Percentiles rank a stretch among this genome's conserved stretches.
Conservation (phyloP, 2,113 vertebrate genomes). For the Laticauda colubrina region DNA sequence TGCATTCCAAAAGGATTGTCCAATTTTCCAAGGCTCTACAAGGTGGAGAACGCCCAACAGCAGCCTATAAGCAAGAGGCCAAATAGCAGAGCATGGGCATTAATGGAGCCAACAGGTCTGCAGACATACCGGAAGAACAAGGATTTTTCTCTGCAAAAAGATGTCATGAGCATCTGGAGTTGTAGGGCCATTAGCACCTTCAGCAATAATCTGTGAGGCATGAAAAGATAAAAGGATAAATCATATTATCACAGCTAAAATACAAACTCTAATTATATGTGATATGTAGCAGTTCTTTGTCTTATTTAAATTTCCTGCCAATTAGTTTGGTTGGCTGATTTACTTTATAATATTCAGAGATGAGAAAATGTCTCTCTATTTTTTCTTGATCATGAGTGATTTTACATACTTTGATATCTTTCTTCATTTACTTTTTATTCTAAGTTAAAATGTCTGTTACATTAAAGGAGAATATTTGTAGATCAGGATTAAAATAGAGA, state of each 20-base stretch:
- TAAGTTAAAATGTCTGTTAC: background rate
- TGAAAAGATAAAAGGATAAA: background rate
- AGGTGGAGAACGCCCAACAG: background rate
- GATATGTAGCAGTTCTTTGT: background rate
- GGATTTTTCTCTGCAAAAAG: constrained; percentile 86
- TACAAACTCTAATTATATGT: background rate
- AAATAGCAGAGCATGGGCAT: fast-evolving
- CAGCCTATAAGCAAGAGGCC: fast-evolving
- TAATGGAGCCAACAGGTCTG: background rate
- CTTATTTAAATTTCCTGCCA: background rate
- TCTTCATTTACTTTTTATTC: background rate
- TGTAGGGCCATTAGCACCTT: constrained; percentile 86
- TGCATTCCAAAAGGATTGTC: background rate
- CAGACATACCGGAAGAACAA: constrained; percentile 83
- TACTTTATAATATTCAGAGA: background rate
- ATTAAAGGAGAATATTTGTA: background rate
- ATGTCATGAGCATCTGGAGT: constrained; percentile 85
- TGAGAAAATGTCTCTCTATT: background rate
- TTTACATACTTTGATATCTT: background rate
- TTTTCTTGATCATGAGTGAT: background rate
- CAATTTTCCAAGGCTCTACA: background rate
- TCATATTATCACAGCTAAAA: background rate
- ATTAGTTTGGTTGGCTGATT: background rate
- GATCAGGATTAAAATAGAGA: background rate
- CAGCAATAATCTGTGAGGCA: constrained; percentile 79